Evolutionary conservation across 2,113 vertebrate genomes (phyloP).

Genomic region (Macaca mulatta): DNA sequence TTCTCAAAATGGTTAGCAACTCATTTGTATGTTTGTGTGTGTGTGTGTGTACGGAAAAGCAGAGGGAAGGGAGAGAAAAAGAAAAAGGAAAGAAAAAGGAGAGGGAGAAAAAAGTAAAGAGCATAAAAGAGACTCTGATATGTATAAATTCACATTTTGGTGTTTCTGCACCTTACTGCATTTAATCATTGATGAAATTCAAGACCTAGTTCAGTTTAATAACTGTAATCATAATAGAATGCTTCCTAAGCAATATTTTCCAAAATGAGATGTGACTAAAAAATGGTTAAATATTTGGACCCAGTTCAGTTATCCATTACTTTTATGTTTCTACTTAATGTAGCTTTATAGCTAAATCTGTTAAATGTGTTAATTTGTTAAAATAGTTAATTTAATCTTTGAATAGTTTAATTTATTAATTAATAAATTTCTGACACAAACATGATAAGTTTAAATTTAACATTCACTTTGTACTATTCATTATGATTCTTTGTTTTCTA

Average conservation of each 20-base stretch:
- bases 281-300: not conserved
- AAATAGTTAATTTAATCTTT: not conserved
- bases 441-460: not conserved
- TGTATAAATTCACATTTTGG: not conserved
- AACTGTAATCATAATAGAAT: not conserved
- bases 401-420: slow-evolving; percentile 12
- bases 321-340: not conserved
- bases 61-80: no score
- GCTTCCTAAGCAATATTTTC: not conserved
- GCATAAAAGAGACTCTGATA: accelerated
- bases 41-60: not conserved
- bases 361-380: not conserved
- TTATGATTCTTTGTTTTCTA: not conserved
- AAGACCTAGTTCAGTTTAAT: not conserved
- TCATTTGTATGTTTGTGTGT: no score
- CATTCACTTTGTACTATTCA: not conserved
- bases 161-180: not conserved
- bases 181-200: not conserved
- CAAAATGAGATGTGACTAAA: not conserved
- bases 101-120: not conserved
- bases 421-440: not conserved
- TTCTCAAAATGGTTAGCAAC: not conserved
- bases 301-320: not conserved
- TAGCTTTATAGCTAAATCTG: not conserved
- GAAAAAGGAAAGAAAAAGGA: not conserved